Evolutionary conservation across 2,797 vertebrate species (phyloP).

Genomic region (Sciurus vulgaris): DNA sequence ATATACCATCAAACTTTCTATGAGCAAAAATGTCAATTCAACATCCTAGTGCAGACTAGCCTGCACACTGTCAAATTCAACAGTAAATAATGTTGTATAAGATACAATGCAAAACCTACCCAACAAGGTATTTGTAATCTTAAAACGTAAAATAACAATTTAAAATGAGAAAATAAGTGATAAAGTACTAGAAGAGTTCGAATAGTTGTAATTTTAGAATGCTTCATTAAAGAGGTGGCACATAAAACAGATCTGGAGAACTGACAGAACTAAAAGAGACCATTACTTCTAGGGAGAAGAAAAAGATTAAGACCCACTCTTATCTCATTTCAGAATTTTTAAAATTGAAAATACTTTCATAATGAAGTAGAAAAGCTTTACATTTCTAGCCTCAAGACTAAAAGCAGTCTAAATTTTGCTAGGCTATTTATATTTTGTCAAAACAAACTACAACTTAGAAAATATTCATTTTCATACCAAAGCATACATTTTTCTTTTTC

Average conservation of each 20-base stretch:
- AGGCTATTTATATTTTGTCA: slow-evolving; percentile 35
- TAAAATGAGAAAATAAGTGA: slow-evolving; percentile 24
- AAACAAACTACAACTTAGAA: slow-evolving; percentile 52
- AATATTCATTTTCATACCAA: slow-evolving; percentile 35
- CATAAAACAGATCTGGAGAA: background rate
- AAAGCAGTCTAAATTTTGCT: slow-evolving; percentile 21
- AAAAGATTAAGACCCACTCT: background rate
- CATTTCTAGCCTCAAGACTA: slow-evolving; percentile 46
- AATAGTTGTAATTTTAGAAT: background rate
- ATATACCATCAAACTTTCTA: slow-evolving; percentile 13
- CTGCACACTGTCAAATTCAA: background rate
- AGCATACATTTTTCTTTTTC: background rate
- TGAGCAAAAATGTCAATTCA: slow-evolving; percentile 4
- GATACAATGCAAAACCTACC: slow-evolving; percentile 8
- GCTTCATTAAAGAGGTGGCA: background rate
- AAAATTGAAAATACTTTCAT: slow-evolving; percentile 1
- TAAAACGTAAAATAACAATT: background rate
- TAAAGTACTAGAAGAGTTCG: background rate
- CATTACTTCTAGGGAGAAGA: background rate
- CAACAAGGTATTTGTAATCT: background rate
- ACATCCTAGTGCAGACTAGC: background rate
- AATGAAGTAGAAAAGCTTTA: background rate
- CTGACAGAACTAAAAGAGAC: background rate
- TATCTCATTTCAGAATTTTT: slow-evolving; percentile 21
- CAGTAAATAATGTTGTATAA: background rate